Conservation (phyloP, 2,113 vertebrate species). For the Heloderma charlesbogerti region DNA sequence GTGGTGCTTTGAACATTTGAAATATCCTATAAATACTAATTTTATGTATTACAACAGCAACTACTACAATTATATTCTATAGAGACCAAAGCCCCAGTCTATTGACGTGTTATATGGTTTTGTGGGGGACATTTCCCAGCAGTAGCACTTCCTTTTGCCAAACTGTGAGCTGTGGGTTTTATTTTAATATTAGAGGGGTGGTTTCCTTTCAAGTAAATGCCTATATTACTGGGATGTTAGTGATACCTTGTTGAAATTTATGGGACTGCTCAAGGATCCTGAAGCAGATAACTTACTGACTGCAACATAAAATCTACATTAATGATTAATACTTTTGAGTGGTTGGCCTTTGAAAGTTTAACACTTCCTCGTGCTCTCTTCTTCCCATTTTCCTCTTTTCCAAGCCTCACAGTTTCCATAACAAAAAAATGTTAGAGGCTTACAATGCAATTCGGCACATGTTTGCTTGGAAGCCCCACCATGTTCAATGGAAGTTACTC, state of each 20-base stretch:
- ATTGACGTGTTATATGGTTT: too few relatives aligned
- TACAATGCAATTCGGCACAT: background rate
- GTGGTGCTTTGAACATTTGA: too few relatives aligned
- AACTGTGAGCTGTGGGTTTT: background rate
- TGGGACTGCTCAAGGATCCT: background rate
- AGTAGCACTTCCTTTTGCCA: background rate
- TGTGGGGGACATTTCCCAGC: background rate
- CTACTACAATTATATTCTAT: too few relatives aligned
- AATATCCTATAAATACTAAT: too few relatives aligned
- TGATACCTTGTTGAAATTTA: background rate
- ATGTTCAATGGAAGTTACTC: too few relatives aligned
- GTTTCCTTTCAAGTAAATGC: background rate
- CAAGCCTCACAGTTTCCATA: conserved; percentile 2
- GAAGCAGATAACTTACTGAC: background rate
- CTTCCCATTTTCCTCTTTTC: background rate
- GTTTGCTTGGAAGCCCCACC: background rate
- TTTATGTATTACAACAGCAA: too few relatives aligned
- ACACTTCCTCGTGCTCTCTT: background rate
- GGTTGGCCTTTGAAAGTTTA: background rate
- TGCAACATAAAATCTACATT: background rate
- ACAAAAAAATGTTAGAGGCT: background rate
- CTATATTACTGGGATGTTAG: too few relatives aligned
- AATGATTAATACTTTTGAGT: background rate
- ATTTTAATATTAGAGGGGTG: background rate
- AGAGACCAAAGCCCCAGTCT: too few relatives aligned